Conservation (phyloP, 37 sponge, comb jelly and placozoan genomes). For the Halisarca cf. caerulea region DNA sequence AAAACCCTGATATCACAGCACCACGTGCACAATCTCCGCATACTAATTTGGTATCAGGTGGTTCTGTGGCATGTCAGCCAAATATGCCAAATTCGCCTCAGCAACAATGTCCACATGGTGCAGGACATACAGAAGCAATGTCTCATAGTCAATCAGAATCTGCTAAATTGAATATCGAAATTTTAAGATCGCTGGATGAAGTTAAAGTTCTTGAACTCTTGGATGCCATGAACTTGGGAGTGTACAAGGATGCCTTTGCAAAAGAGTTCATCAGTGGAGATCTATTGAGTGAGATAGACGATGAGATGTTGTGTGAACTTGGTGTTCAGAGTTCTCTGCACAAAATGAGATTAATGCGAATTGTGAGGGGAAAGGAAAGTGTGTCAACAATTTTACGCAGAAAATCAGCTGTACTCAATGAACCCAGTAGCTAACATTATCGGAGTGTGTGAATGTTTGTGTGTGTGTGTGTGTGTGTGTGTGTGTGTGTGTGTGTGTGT, state of each 20-base stretch:
- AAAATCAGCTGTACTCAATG: too few species aligned
- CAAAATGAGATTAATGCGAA: neutral
- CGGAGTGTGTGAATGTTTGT: too few species aligned
- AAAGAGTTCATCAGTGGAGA: constrained; percentile 13
- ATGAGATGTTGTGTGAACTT: constrained; percentile 3
- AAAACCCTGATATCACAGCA: too few species aligned
- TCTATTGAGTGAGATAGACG: neutral
- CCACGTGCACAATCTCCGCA: too few species aligned
- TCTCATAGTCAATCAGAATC: neutral
- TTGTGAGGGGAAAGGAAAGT: neutral
- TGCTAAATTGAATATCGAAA: neutral
- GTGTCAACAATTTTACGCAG: too few species aligned
- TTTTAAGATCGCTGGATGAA: neutral
- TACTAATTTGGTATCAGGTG: too few species aligned
- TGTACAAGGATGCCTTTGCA: neutral
- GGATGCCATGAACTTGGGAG: constrained; percentile 6
- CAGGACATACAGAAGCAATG: neutral
- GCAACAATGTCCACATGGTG: neutral
- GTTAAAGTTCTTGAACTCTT: neutral
- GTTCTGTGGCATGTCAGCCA: too few species aligned
- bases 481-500: too few species aligned
- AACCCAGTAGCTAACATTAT: too few species aligned
- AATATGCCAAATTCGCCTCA: too few species aligned
- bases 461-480: too few species aligned
- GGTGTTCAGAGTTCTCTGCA: neutral